A percentile compares a stretch with the other conserved stretches of the same genome.
These are phyloP conservation scores for Lophotis ruficrista DNA, from an alignment of 2,113 vertebrate species.

Conservation along the genomic window DNA sequence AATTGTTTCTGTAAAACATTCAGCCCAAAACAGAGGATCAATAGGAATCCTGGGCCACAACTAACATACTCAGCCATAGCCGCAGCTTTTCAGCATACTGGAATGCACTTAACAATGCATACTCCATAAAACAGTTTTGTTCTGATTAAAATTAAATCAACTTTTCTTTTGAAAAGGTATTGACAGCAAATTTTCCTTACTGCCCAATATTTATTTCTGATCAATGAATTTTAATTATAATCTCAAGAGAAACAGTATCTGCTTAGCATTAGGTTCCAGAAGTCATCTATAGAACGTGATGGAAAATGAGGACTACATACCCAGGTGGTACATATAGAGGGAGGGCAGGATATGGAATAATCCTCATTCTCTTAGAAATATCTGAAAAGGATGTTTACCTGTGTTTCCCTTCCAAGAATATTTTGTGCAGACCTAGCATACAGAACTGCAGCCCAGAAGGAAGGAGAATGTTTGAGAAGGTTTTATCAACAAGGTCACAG, in stretches of 20 bases:
- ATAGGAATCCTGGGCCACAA: background rate
- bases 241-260: background rate
- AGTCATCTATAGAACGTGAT: background rate
- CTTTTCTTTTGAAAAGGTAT: background rate
- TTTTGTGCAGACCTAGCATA: background rate
- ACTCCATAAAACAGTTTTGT: background rate
- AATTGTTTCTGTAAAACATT: background rate
- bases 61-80: background rate
- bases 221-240: background rate
- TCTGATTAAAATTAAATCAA: background rate
- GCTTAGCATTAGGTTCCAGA: background rate
- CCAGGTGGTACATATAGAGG: background rate
- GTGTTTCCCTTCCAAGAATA: background rate
- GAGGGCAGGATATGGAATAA: background rate
- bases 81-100: background rate
- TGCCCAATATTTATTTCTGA: background rate
- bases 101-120: background rate
- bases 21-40: background rate
- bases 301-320: background rate
- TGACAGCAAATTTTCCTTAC: background rate
- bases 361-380: background rate
- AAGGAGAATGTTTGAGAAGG: background rate
- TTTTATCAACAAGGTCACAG: background rate
- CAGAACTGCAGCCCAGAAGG: background rate
- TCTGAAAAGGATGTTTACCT: background rate